Conservation (phyloP, 2,113 vertebrate genomes). For the Cygnus atratus region DNA sequence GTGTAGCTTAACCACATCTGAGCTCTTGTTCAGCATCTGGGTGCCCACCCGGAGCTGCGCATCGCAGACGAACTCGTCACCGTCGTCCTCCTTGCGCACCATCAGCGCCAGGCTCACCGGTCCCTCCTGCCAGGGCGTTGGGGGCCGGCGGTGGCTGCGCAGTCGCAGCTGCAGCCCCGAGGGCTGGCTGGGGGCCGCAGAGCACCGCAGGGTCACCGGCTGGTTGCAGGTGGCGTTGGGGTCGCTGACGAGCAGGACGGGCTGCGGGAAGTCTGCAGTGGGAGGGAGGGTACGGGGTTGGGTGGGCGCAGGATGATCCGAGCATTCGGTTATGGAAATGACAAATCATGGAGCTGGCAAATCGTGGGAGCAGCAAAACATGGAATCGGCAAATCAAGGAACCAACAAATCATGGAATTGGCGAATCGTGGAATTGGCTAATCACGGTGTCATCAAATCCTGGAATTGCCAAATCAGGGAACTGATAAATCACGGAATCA, state of each 20-base stretch:
- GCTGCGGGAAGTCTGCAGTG: background rate
- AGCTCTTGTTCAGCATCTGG: background rate
- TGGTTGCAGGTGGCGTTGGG: background rate
- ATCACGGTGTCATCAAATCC: accelerated
- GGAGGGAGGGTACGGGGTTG: background rate
- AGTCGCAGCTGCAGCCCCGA: background rate
- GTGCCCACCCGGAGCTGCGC: background rate
- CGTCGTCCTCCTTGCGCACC: background rate
- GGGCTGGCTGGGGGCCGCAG: background rate
- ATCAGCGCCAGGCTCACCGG: background rate
- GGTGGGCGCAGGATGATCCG: too few relatives aligned
- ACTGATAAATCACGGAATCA: too few relatives aligned
- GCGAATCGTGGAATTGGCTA: too few relatives aligned
- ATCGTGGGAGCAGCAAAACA: too few relatives aligned
- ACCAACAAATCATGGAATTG: too few relatives aligned
- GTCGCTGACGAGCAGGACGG: background rate
- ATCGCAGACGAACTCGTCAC: background rate
- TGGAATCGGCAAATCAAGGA: too few relatives aligned
- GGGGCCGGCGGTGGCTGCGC: accelerated
- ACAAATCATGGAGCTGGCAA: too few relatives aligned
- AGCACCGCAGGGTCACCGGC: background rate
- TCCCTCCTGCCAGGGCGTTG: background rate
- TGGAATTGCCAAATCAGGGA: too few relatives aligned
- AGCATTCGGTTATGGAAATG: too few relatives aligned
- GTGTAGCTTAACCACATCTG: background rate